Evolutionary conservation across 2,797 vertebrate genomes (phyloP).

Genomic region (Thunnus albacares): DNA sequence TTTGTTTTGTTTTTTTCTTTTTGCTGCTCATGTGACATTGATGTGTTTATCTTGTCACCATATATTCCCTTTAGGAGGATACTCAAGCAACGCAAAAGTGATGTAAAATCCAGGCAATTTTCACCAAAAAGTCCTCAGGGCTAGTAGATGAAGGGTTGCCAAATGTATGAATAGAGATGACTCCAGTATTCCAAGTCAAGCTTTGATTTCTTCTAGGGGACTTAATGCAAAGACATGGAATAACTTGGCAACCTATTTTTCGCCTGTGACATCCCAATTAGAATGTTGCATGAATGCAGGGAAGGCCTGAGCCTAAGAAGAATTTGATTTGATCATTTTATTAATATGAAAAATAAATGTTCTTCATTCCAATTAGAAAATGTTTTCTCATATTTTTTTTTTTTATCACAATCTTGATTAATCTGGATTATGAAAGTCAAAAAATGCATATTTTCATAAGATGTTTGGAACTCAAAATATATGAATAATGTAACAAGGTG

Average conservation of each 20-base stretch:
- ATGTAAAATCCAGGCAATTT: slow-evolving; percentile 23
- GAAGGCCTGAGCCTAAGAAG: slow-evolving; percentile 1
- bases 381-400: too few species aligned
- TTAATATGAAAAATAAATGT: too few species aligned
- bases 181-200: slow-evolving; percentile 46
- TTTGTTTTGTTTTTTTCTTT: too few species aligned
- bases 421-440: too few species aligned
- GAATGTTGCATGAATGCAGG: slow-evolving; percentile 31
- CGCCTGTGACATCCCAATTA: slow-evolving; percentile 42
- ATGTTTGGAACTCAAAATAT: too few species aligned
- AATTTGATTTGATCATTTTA: slow-evolving; percentile 3
- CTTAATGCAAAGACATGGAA: slow-evolving; percentile 23
- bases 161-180: slow-evolving; percentile 13
- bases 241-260: slow-evolving; percentile 54
- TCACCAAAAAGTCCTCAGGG: not conserved
- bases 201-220: slow-evolving; percentile 20
- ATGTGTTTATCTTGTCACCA: not conserved
- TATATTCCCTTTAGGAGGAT: slow-evolving; percentile 26
- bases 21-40: too few species aligned
- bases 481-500: too few species aligned
- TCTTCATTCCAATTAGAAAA: too few species aligned
- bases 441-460: too few species aligned
- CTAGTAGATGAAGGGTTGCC: slow-evolving; percentile 21
- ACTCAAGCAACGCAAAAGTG: slow-evolving; percentile 7
- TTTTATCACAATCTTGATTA: too few species aligned